Base-by-base conservation (phyloP, 2,113 vertebrate species). In the Lanius ludovicianus region DNA sequence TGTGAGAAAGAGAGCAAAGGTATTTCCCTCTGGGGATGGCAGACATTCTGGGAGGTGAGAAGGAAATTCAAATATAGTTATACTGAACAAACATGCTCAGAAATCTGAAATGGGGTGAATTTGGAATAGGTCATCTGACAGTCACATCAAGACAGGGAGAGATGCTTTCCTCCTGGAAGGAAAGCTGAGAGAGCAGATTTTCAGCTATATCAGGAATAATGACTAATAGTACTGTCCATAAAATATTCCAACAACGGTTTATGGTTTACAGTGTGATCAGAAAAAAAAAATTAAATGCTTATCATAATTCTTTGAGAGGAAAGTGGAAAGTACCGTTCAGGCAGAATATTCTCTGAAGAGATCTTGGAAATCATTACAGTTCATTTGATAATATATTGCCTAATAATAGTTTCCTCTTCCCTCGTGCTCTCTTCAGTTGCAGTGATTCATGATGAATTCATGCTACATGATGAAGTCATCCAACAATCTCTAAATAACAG, bases 301-400 rank as follows among this genome's bases (percentile, higher is more conserved):
- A 56, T 44, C 35, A 2, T 76, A 93, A 83, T 37, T 90, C 62
- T 42, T 77, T 89, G 49, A 35, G 41, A 92, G 37, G 33, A 76
- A 93, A 91, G 42, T 42, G 37, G 35, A 76, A 93, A 91, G 35
- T 35, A 71, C n/a, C 46, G 7, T 68, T 89, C 67, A 16, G 50
- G 41, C 9, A 16, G 44, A 84, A 93, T 82, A 84, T 76, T 93
- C 91, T 94, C 93, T 81, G 30, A 95, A 95, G 89, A 91, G 57
- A 87, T 85, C 83, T 73, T 96, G 87, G 74, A 97, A 95, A 95
- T 83, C 0, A 0, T 93, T 82, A 67, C 49, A 55, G 55, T 64
- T 64, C n/a, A 76, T 93, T 90, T 55, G 62, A 95, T 91, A 96
- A 95, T 90, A 93, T 92, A 96, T 94, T 93, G 86, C 74, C 50